A percentile compares a stretch with the other conserved stretches of the same genome.
Evolutionary conservation across 2,797 vertebrate genomes (phyloP).

Genomic region (Pempheris klunzingeri): DNA sequence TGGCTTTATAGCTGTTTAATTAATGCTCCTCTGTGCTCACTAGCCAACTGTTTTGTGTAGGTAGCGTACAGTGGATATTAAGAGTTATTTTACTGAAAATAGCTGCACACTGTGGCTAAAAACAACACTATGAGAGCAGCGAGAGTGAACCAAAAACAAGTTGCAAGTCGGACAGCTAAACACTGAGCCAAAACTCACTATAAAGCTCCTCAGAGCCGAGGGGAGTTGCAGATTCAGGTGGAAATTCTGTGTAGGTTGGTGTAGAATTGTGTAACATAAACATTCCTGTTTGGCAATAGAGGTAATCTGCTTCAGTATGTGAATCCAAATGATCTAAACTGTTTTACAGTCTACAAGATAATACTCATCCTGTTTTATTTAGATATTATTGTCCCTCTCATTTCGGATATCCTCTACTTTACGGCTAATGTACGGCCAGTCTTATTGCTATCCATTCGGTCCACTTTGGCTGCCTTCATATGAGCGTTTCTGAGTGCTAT

Average conservation of each 20-base stretch:
- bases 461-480: constrained; percentile 32
- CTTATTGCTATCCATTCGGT: constrained; percentile 26
- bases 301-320: not conserved
- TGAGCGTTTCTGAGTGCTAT: constrained; percentile 77
- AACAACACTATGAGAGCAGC: not conserved
- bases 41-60: not conserved
- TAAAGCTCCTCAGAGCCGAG: not conserved
- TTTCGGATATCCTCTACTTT: constrained; percentile 7
- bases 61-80: not conserved
- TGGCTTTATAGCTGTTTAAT: too few relatives aligned
- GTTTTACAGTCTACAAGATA: constrained; percentile 1
- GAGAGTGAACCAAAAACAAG: not conserved
- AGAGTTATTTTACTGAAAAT: not conserved
- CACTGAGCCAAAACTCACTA: not conserved
- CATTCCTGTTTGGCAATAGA: not conserved
- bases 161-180: not conserved
- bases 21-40: not conserved
- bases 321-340: not conserved
- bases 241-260: not conserved
- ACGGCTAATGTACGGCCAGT: constrained; percentile 4
- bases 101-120: not conserved
- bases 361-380: not conserved
- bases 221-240: too few relatives aligned
- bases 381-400: constrained; percentile 10
- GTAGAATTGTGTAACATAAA: not conserved